Conservation (phyloP, 2,113 vertebrate genomes). For the Nyctibius bracteatus region DNA sequence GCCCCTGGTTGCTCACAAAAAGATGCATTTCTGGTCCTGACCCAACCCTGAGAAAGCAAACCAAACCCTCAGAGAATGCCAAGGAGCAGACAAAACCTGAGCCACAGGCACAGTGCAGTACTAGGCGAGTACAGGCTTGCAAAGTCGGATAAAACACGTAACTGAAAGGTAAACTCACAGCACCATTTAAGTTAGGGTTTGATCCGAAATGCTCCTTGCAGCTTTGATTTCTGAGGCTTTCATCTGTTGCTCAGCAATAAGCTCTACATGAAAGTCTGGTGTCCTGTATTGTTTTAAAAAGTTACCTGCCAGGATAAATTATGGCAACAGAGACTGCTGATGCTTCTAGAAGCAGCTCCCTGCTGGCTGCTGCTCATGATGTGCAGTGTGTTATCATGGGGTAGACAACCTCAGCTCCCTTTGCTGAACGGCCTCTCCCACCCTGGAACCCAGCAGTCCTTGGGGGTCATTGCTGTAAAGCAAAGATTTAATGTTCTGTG, state of each 20-base stretch:
- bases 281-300: background rate
- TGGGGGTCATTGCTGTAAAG: background rate
- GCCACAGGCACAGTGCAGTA: background rate
- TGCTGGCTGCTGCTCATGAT: background rate
- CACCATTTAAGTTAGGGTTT: background rate
- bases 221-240: background rate
- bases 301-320: background rate
- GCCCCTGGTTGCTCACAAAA: background rate
- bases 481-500: background rate
- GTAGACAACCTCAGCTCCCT: background rate
- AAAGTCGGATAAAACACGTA: background rate
- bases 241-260: background rate
- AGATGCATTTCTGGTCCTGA: background rate
- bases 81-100: background rate
- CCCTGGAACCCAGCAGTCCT: background rate
- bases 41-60: background rate
- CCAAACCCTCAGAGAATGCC: background rate
- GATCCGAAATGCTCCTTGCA: background rate
- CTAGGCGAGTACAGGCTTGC: background rate
- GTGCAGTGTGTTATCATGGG: accelerated
- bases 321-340: background rate
- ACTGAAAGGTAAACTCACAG: background rate
- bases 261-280: background rate
- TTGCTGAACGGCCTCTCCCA: background rate
- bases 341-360: background rate